Conservation (phyloP, 2,888 invertebrate genomes). For the Eretmocerus hayati region DNA sequence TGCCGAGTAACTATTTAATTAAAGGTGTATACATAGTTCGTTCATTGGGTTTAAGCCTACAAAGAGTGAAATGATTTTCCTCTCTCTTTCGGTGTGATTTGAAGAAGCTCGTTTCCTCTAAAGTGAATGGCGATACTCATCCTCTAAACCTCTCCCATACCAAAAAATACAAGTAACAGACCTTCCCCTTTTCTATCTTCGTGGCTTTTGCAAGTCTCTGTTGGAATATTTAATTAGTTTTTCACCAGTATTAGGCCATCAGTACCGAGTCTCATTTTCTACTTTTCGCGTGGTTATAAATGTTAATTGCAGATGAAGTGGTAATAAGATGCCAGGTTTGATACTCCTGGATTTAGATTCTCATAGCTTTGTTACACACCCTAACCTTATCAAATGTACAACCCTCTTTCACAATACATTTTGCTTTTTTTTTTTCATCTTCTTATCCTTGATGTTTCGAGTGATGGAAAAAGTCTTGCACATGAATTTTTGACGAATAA, state of each 20-base stretch:
- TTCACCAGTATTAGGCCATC: slow-evolving; percentile 32
- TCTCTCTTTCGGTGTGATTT: too few species aligned
- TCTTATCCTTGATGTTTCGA: background rate
- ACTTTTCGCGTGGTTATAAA: slow-evolving; percentile 43
- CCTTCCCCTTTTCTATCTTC: too few species aligned
- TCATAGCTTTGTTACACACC: too few species aligned
- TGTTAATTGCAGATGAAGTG: slow-evolving; percentile 49
- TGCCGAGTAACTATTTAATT: slow-evolving; percentile 19
- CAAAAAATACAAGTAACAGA: too few species aligned
- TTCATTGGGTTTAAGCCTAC: slow-evolving; percentile 2
- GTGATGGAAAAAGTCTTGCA: background rate
- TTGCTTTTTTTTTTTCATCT: too few species aligned
- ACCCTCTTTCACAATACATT: too few species aligned
- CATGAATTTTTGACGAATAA: slow-evolving; percentile 10
- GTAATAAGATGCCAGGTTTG: slow-evolving; percentile 42
- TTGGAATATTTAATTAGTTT: slow-evolving; percentile 47
- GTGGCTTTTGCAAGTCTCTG: too few species aligned
- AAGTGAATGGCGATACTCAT: slow-evolving; percentile 7
- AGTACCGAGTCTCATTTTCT: too few species aligned
- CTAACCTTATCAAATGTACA: too few species aligned
- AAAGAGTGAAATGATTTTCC: too few species aligned
- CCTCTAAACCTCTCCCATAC: too few species aligned
- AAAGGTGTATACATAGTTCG: slow-evolving; percentile 13
- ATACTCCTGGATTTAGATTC: too few species aligned
- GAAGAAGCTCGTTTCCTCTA: slow-evolving; percentile 2